Conservation (phyloP, 2,113 vertebrate genomes). For the Cercopithecus mona region DNA sequence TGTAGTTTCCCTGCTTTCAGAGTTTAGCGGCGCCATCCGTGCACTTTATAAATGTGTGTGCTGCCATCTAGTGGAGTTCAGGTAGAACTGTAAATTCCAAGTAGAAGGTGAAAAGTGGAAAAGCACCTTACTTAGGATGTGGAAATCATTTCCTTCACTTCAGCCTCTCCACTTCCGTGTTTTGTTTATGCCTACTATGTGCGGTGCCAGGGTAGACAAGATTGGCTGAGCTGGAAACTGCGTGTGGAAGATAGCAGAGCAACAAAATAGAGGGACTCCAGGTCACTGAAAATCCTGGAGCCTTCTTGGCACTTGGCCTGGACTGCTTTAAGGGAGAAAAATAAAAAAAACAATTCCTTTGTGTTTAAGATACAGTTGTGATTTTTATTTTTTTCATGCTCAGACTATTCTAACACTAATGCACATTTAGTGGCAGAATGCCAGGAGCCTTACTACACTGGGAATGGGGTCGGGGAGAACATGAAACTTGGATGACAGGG, state of each 20-base stretch:
- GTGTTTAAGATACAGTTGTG: background rate
- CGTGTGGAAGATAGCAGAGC: background rate
- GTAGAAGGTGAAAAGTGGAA: background rate
- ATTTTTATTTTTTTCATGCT: background rate
- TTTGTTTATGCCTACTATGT: background rate
- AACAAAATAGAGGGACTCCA: background rate
- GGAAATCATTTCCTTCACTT: background rate
- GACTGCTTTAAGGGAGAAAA: background rate
- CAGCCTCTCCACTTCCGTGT: background rate
- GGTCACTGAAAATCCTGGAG: background rate
- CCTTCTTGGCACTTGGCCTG: background rate
- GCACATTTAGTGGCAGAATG: background rate
- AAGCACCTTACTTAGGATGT: background rate
- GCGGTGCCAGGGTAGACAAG: background rate
- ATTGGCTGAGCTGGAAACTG: background rate
- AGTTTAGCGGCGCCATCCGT: accelerated
- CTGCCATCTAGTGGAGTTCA: slow-evolving; percentile 79
- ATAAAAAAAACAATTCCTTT: background rate
- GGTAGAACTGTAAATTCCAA: background rate
- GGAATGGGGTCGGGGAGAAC: accelerated
- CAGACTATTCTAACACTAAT: background rate
- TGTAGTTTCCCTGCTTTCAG: slow-evolving; percentile 62
- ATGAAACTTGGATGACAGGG: background rate
- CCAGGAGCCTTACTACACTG: background rate
- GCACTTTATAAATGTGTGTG: background rate